Evolutionary conservation across 2,888 invertebrate genomes (phyloP).

Genomic region (Dioctria linearis): DNA sequence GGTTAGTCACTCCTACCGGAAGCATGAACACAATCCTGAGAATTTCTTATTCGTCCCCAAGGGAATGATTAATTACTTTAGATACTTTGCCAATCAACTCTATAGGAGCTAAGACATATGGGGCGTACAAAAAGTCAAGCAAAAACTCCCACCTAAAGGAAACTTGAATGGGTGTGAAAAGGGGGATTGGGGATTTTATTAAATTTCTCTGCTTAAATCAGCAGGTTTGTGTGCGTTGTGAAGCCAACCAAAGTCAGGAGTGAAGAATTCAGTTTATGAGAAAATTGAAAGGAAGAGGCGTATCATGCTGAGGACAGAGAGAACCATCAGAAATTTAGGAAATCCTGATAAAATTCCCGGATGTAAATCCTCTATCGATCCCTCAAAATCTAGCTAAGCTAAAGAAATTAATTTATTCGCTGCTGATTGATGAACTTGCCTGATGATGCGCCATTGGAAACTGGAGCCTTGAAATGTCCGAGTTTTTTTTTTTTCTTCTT

Average conservation of each 20-base stretch:
- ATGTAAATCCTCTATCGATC: constrained; percentile 36
- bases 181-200: constrained; percentile 14
- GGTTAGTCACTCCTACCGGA: constrained; percentile 14
- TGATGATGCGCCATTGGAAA: background rate
- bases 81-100: constrained; percentile 48
- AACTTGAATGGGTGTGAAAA: background rate
- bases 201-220: constrained; percentile 20
- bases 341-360: background rate
- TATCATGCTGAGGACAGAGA: constrained; percentile 30
- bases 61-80: constrained; percentile 50
- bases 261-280: constrained; percentile 8
- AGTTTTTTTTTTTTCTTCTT: background rate
- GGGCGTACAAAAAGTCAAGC: background rate
- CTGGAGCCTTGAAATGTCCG: constrained; percentile 25
- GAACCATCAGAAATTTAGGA: constrained; percentile 8
- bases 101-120: background rate
- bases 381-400: constrained; percentile 21
- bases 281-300: constrained; percentile 36
- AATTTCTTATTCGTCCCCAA: constrained; percentile 47
- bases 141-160: background rate
- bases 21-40: constrained; percentile 18
- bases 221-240: constrained; percentile 12
- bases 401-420: constrained; percentile 40
- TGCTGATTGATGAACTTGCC: constrained; percentile 46
- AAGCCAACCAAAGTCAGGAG: background rate